Percentiles rank a stretch among this genome's conserved stretches.
Conservation (phyloP, 2,113 vertebrate species). For the rat (Rattus norvegicus) region DNA sequence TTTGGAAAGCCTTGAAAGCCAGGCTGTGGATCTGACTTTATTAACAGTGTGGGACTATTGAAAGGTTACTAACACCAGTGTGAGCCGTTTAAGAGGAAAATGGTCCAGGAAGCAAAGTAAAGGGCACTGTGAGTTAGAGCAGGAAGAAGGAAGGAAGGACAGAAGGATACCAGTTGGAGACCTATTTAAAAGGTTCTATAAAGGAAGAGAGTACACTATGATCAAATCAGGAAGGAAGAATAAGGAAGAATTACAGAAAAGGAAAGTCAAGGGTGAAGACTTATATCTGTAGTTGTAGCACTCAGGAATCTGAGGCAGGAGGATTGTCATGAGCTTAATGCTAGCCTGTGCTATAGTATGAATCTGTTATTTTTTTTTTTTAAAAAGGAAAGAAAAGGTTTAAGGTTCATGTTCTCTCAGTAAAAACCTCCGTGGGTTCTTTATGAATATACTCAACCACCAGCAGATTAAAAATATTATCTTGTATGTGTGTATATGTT, state of each 20-base stretch:
- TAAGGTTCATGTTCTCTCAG: background rate
- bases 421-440: background rate
- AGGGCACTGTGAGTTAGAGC: background rate
- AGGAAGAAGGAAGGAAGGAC: conserved; percentile 30
- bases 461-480: background rate
- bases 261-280: background rate
- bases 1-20: conserved; percentile 1
- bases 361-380: background rate
- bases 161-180: background rate
- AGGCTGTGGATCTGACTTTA: conserved; percentile 42
- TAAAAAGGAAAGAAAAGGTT: background rate
- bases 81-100: conserved; percentile 44
- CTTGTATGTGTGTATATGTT: background rate
- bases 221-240: background rate
- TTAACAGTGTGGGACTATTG: background rate
- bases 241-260: background rate
- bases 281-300: background rate
- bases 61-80: background rate
- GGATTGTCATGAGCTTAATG: background rate
- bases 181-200: background rate
- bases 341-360: background rate
- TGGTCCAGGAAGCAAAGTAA: background rate
- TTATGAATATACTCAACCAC: background rate
- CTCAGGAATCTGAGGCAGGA: background rate
- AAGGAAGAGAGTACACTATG: background rate